A percentile compares a stretch with the other conserved stretches of the same genome.
phyloP scores from a whole-genome alignment of 2,888 invertebrate genomes.

The Synergus japonicus region DNA sequence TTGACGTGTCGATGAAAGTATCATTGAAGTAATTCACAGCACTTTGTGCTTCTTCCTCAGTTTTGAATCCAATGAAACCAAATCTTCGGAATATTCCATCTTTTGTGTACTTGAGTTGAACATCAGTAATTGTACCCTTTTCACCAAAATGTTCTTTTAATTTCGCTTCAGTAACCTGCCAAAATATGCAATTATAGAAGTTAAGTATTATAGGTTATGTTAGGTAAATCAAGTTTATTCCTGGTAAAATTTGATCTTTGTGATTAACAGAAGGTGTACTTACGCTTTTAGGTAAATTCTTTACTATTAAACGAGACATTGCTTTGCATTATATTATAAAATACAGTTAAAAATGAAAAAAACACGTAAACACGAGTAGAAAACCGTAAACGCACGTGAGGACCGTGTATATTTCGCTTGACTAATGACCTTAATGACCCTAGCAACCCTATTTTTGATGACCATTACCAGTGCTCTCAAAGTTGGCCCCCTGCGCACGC shows the following conservation, averaged over 20 bases:
- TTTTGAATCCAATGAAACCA: slow-evolving; percentile 94
- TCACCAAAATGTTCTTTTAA: slow-evolving; percentile 87
- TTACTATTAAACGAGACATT: slow-evolving; percentile 93
- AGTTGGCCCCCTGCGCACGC: no score
- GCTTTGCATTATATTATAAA: slow-evolving; percentile 14
- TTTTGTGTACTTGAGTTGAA: slow-evolving; percentile 94
- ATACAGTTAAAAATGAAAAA: background rate
- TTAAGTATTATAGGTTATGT: slow-evolving; percentile 42
- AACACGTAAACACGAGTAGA: background rate
- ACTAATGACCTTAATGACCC: no score
- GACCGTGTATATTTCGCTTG: no score
- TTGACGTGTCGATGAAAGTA: slow-evolving; percentile 89
- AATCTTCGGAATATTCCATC: slow-evolving; percentile 96
- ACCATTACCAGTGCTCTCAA: no score
- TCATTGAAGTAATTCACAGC: slow-evolving; percentile 91
- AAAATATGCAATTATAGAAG: slow-evolving; percentile 46
- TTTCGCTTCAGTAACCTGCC: slow-evolving; percentile 88
- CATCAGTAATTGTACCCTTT: slow-evolving; percentile 94
- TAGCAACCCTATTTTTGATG: no score
- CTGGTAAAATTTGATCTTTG: slow-evolving; percentile 10
- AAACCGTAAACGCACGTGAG: no score
- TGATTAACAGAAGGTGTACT: slow-evolving; percentile 68
- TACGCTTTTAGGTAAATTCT: slow-evolving; percentile 93
- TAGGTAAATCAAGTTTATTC: slow-evolving; percentile 4
- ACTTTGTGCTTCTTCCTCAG: slow-evolving; percentile 86